Percentiles rank a stretch among this genome's conserved stretches.
These are phyloP conservation scores for Synanthedon formicaeformis DNA, from an alignment of 2,888 invertebrate genomes.

Conservation along the genomic window DNA sequence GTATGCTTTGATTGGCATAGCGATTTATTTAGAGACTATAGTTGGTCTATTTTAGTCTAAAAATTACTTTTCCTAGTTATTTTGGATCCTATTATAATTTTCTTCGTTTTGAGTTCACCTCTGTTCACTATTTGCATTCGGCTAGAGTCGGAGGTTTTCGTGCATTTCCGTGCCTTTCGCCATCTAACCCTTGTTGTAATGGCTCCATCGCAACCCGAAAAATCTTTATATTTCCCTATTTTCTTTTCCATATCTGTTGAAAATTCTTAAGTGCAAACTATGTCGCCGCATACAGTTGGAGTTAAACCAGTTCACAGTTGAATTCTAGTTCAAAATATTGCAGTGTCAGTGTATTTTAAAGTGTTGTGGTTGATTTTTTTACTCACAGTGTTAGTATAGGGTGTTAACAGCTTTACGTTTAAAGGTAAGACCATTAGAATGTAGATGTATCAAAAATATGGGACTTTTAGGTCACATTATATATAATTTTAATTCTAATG, in stretches of 20 bases:
- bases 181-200: slow-evolving; percentile 56
- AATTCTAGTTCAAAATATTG: slow-evolving; percentile 22
- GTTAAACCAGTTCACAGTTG: slow-evolving; percentile 18
- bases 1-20: too few species aligned
- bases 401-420: background rate
- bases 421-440: background rate
- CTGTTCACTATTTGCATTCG: slow-evolving; percentile 57
- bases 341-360: slow-evolving; percentile 44
- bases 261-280: too few species aligned
- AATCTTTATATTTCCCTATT: slow-evolving; percentile 49
- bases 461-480: too few species aligned
- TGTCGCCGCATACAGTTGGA: slow-evolving; percentile 2
- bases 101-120: slow-evolving; percentile 20
- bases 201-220: slow-evolving; percentile 46
- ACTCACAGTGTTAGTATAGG: background rate
- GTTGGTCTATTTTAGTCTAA: too few species aligned
- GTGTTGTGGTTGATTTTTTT: slow-evolving; percentile 31
- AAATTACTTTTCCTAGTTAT: too few species aligned
- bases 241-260: slow-evolving; percentile 13
- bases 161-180: slow-evolving; percentile 50
- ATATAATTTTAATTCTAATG: too few species aligned
- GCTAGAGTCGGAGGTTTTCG: slow-evolving; percentile 43
- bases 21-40: too few species aligned
- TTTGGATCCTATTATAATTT: too few species aligned
- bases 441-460: too few species aligned